phyloP scores from a whole-genome alignment of 2,113 vertebrate genomes.

The Pteronura brasiliensis region DNA sequence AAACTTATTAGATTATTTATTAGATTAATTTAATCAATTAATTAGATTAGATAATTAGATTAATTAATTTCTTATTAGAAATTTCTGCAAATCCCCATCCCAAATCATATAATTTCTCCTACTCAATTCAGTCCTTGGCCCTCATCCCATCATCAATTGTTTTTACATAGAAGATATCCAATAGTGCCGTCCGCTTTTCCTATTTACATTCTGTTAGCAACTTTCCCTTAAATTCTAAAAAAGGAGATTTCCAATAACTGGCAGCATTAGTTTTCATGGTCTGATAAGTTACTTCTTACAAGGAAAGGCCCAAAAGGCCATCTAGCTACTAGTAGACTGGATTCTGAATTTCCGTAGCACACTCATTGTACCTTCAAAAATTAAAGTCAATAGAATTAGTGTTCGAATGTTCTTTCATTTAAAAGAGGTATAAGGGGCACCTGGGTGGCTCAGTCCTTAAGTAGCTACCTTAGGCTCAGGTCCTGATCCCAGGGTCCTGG shows the following conservation, averaged over 20 bases:
- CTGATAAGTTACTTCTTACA: neutral
- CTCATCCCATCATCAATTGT: neutral
- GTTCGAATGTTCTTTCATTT: neutral
- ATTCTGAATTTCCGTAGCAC: neutral
- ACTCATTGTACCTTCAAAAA: neutral
- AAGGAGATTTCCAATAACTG: neutral
- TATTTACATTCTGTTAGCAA: neutral
- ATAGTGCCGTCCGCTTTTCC: neutral
- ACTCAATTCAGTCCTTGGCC: neutral
- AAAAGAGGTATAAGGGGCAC: neutral
- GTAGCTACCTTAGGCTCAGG: no score
- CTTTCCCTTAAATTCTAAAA: constrained; percentile 6
- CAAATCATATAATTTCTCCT: neutral
- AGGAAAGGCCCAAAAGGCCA: neutral
- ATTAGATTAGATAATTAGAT: no score
- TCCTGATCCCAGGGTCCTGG: no score
- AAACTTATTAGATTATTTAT: neutral
- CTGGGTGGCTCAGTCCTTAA: no score
- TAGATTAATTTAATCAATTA: no score
- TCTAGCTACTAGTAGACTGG: neutral
- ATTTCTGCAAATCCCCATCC: neutral
- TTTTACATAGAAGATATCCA: neutral
- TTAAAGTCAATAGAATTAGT: neutral
- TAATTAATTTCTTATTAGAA: neutral
- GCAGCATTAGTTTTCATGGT: neutral